These are phyloP conservation scores for Luscinia megarhynchos DNA, from an alignment of 2,797 vertebrate genomes.

Conservation along the genomic window DNA sequence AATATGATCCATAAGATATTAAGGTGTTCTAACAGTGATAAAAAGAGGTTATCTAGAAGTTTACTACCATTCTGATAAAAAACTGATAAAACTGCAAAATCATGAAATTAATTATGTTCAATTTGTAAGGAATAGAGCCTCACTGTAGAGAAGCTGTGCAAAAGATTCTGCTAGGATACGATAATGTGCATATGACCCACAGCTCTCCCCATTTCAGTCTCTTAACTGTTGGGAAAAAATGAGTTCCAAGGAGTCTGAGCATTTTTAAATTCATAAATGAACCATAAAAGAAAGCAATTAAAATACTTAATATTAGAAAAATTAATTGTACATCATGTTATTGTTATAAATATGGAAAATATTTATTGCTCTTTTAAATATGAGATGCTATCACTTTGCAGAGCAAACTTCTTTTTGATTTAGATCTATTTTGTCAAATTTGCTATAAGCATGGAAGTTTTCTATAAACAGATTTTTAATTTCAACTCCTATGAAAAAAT, in stretches of 20 bases:
- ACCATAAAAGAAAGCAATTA: conserved; percentile 50
- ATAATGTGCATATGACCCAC: background rate
- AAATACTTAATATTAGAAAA: conserved; percentile 45
- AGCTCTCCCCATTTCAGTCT: background rate
- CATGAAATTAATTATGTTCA: background rate
- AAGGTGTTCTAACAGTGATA: background rate
- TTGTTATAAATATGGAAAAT: background rate
- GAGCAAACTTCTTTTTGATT: background rate
- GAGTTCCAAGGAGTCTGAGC: background rate
- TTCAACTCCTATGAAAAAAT: background rate
- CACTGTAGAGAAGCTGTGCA: background rate
- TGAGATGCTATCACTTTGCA: background rate
- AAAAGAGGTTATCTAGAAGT: background rate
- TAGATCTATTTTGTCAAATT: background rate
- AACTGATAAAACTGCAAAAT: background rate
- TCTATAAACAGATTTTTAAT: background rate
- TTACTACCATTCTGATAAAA: background rate
- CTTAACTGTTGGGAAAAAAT: background rate
- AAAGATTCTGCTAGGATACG: background rate
- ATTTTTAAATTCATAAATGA: conserved; percentile 39
- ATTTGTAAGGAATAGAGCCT: background rate
- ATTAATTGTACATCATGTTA: conserved; percentile 31
- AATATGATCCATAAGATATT: background rate
- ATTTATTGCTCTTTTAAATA: background rate
- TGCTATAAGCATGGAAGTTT: background rate